Percentiles rank a stretch among this genome's conserved stretches.
These are phyloP conservation scores for Neelides folsomi DNA, from an alignment of 2,888 invertebrate genomes.

Conservation along the genomic window DNA sequence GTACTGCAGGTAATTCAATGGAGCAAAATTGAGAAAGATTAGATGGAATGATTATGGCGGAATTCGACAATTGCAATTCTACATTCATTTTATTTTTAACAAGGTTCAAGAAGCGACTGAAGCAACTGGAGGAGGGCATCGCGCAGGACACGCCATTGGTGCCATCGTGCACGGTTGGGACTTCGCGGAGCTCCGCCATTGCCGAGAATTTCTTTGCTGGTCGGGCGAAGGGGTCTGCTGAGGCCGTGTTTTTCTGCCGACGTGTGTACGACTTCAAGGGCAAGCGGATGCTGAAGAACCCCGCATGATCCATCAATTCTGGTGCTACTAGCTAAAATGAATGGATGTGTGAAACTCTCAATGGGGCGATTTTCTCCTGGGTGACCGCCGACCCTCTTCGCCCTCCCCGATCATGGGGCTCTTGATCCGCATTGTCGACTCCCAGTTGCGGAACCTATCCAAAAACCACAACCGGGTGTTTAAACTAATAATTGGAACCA, in stretches of 20 bases:
- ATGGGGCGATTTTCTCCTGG: too few species aligned
- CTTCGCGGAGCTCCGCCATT: background rate
- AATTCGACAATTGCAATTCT: background rate
- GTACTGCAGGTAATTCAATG: constrained; percentile 74
- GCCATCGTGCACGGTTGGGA: constrained; percentile 41
- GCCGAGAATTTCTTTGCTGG: constrained; percentile 36
- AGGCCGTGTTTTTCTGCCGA: constrained; percentile 86
- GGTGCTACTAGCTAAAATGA: too few species aligned
- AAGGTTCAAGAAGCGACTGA: constrained; percentile 73
- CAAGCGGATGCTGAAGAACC: constrained; percentile 52
- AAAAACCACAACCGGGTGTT: background rate
- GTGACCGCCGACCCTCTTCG: too few species aligned
- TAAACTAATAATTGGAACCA: background rate
- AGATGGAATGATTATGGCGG: too few species aligned
- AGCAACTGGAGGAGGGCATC: constrained; percentile 63
- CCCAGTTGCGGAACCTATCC: constrained; percentile 29
- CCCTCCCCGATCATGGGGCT: too few species aligned
- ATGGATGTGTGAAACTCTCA: too few species aligned
- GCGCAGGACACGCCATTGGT: constrained; percentile 58
- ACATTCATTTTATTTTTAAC: background rate
- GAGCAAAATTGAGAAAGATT: background rate
- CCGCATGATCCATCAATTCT: constrained; percentile 18
- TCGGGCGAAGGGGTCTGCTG: constrained; percentile 48
- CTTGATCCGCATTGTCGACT: constrained; percentile 28
- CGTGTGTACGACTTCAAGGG: constrained; percentile 89